Conservation (phyloP, 2,888 invertebrate genomes). For the Alitta virens region DNA sequence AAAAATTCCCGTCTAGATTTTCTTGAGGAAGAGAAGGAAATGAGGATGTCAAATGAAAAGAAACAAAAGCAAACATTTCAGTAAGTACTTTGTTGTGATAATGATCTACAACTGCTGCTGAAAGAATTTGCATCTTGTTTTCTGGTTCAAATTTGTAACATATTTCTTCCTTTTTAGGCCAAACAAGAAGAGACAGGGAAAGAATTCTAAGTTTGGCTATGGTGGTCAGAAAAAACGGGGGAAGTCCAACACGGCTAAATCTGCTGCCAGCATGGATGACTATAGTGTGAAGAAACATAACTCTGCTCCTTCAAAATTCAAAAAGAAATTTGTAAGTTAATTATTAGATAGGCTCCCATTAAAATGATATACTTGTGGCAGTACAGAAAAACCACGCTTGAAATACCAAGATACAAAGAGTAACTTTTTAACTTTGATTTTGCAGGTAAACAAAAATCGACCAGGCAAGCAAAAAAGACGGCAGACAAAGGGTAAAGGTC, state of each 20-base stretch:
- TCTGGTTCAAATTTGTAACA: too few relatives aligned
- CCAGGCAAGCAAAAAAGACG: constrained; percentile 12
- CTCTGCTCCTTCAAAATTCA: background rate
- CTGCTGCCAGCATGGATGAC: constrained; percentile 54
- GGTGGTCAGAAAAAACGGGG: constrained; percentile 91
- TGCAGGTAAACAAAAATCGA: constrained; percentile 2
- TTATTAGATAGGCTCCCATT: background rate
- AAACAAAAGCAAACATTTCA: constrained; percentile 14
- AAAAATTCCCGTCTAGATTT: constrained; percentile 49
- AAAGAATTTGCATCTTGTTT: too few relatives aligned
- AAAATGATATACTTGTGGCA: too few relatives aligned
- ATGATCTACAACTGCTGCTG: too few relatives aligned
- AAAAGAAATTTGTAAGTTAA: background rate
- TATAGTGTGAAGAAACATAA: constrained; percentile 24
- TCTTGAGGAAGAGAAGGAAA: constrained; percentile 35
- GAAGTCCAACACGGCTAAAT: constrained; percentile 83
- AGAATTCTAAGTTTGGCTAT: constrained; percentile 87
- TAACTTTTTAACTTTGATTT: background rate
- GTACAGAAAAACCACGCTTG: too few relatives aligned
- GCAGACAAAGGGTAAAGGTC: constrained; percentile 1
- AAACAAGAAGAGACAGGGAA: constrained; percentile 59
- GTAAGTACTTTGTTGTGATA: constrained; percentile 4
- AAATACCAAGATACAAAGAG: too few relatives aligned
- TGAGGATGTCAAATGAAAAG: constrained; percentile 9
- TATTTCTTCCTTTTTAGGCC: constrained; percentile 35